Conservation (phyloP, 2,797 vertebrate species). For the Ficedula albicollis region DNA sequence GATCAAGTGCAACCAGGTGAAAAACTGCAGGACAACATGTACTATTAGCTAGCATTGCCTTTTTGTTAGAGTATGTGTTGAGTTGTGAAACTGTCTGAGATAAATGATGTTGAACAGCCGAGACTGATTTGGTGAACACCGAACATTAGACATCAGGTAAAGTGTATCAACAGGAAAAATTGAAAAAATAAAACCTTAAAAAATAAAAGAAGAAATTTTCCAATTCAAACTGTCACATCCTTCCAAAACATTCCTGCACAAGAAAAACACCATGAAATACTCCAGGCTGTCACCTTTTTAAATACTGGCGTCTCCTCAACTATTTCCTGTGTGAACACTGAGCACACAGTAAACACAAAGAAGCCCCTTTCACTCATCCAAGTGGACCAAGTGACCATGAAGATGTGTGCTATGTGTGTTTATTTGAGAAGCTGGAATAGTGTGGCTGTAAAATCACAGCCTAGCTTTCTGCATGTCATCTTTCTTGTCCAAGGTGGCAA, state of each 20-base stretch:
- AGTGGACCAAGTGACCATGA: neutral
- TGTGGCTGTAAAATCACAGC: neutral
- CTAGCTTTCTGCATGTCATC: neutral
- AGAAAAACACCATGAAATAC: neutral
- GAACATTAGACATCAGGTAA: neutral
- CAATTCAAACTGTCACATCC: neutral
- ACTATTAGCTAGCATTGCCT: neutral
- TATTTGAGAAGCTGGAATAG: neutral
- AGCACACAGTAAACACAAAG: neutral
- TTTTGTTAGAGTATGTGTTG: neutral
- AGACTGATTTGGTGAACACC: neutral
- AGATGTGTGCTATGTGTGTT: neutral
- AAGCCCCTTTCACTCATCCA: neutral
- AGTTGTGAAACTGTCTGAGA: neutral
- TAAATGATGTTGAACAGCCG: neutral
- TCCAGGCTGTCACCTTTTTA: neutral
- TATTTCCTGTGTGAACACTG: neutral
- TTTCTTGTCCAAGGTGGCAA: slow-evolving; percentile 3
- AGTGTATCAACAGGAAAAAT: neutral
- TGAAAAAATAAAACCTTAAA: neutral
- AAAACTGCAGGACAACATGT: neutral
- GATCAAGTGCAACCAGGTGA: neutral
- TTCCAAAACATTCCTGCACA: neutral
- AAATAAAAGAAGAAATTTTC: neutral
- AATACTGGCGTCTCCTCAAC: neutral